Evolutionary conservation across 2,797 vertebrate species (phyloP).

Genomic region (Danio aesculapii): DNA sequence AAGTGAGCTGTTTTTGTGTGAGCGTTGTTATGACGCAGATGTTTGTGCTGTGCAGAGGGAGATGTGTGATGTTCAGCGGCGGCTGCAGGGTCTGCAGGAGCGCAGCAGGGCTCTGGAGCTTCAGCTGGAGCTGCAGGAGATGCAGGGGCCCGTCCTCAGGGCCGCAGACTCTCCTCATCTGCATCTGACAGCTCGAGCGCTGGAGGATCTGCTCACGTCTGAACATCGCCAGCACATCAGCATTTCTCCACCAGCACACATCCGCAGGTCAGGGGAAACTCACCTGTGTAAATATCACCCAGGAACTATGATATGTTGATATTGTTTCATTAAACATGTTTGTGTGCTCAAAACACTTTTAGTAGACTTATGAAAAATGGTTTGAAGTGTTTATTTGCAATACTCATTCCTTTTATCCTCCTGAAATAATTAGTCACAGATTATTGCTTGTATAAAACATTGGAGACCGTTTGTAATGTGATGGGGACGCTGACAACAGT

Average conservation of each 20-base stretch:
- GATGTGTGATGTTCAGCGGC: conserved; percentile 80
- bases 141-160: conserved; percentile 74
- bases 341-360: too few relatives aligned
- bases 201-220: conserved; percentile 80
- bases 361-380: too few relatives aligned
- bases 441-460: neutral
- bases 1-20: too few relatives aligned
- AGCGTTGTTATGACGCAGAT: too few relatives aligned
- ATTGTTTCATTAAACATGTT: too few relatives aligned
- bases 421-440: neutral
- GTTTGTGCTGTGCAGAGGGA: conserved; percentile 77
- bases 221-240: conserved; percentile 75
- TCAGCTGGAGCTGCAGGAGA: conserved; percentile 80
- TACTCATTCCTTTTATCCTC: neutral
- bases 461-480: too few relatives aligned
- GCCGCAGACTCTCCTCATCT: too few relatives aligned
- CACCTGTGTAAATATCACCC: neutral
- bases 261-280: conserved; percentile 79
- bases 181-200: conserved; percentile 58
- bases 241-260: conserved; percentile 73
- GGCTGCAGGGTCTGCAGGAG: conserved; percentile 78
- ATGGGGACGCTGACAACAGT: too few relatives aligned
- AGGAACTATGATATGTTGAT: neutral
- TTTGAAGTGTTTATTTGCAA: too few relatives aligned
- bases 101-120: conserved; percentile 76